Conservation (phyloP, 2,113 vertebrate species). For the Odontesthes bonariensis region DNA sequence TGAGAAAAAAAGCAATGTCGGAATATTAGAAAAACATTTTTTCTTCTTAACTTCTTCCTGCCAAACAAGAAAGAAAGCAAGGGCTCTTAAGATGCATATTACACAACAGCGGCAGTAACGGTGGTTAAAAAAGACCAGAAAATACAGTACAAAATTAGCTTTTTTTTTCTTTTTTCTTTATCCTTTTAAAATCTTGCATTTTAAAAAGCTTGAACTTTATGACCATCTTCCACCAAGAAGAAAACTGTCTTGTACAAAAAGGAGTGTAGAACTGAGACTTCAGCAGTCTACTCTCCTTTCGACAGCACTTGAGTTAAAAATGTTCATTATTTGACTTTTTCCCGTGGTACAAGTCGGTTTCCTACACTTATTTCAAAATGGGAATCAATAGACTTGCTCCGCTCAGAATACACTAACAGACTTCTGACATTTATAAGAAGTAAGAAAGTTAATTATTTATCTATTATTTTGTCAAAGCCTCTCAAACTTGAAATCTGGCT, state of each 20-base stretch:
- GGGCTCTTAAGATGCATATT: conserved; percentile 18
- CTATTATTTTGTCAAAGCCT: conserved; percentile 19
- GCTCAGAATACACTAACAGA: conserved; percentile 15
- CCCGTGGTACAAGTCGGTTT: conserved; percentile 14
- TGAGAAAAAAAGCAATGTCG: conserved; percentile 69
- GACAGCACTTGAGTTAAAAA: conserved; percentile 14
- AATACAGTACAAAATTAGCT: conserved; percentile 20
- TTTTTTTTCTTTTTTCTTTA: conserved; percentile 22
- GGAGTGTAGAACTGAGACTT: conserved; percentile 30
- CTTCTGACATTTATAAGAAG: conserved; percentile 1
- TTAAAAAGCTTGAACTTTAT: conserved; percentile 18
- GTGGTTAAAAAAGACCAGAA: conserved; percentile 9
- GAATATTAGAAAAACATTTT: conserved; percentile 5
- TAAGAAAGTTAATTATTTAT: background rate
- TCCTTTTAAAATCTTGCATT: conserved; percentile 24
- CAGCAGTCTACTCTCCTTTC: background rate
- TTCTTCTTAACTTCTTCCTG: background rate
- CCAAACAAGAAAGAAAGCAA: background rate
- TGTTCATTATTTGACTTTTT: conserved; percentile 31
- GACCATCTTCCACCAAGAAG: conserved; percentile 17
- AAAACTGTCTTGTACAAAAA: conserved; percentile 47
- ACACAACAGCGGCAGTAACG: conserved; percentile 21
- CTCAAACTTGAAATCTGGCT: conserved; percentile 11
- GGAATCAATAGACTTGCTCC: conserved; percentile 22
- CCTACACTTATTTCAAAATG: conserved; percentile 20